Evolutionary conservation across 2,888 invertebrate genomes (phyloP), one percentile per base, ranked within the genome.

Genomic region (Ligdia adustata): DNA sequence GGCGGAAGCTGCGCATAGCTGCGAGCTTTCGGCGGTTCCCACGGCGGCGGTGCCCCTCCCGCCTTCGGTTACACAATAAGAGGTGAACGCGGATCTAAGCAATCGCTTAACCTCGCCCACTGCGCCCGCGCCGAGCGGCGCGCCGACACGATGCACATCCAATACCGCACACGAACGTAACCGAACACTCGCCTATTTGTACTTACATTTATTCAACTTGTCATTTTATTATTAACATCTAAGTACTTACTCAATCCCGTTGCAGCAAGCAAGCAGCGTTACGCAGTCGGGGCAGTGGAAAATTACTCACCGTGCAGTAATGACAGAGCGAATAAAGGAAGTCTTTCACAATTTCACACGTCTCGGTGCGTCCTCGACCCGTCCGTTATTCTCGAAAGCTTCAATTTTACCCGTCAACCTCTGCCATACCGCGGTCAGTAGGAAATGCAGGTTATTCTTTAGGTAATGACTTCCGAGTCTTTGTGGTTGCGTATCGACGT

Each of bases 1-100:
- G 80, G 82, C 89, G 87, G 89, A 89, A 89, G 88, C 88, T 79
- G 79, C 69, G 73, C 78, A 77, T 75, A 72, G 76, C 46, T 18
- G 66, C 80, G 77, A 87, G 89, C 88, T 89, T 89, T 89, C 87
- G 89, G 89, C 69, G 85, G 84, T 89, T 89, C 89, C 89, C 89
- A 89, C 89, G 88, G 74, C 69, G 66, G 88, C 89, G 88, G 74
- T 69, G 66, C 78, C 72, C 77, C 76, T 71, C 68, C 72, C 70
- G 70, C 74, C 70, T 56, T 71, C 73, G 72, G 79, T 90, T 90
- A 86, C 89, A 90, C 89, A 90, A 89, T 88, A 82, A 85, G 81
- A 88, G 87, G 88, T 87, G 88, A 89, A 89, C 89, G 86, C 88
- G 89, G 89, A 89, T 90, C 89, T 89, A 88, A 87, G 87, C 89